Base-by-base conservation (phyloP, 2,888 invertebrate species). In the Bursaphelenchus okinawaensis region DNA sequence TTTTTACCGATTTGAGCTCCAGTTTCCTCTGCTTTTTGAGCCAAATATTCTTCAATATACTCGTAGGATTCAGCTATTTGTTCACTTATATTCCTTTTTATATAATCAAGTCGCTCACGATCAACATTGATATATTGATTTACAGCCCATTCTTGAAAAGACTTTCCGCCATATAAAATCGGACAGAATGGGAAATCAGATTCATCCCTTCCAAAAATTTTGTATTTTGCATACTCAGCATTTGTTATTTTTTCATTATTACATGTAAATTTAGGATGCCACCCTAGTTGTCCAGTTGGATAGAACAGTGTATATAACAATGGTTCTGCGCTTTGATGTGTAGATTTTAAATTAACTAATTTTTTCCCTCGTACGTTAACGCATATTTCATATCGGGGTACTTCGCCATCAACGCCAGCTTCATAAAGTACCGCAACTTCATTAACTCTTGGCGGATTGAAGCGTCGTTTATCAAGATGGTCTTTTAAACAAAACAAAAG, bases 401-500 rank as follows among this genome's bases (percentile, higher is more conserved):
- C 22, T 40, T 63, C 63, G 8, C 50, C 66, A 66, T 65, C 50
- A 4, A n/a, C 67, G 68, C 63, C 51, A 16, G 22, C 12, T 26
- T 64, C 62, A 22, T 59, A 63, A 1, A 66, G 31, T 0, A 66
- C 66, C 26, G 31, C 29, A 20, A 63, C 68, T 63, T 63, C 63
- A 63, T 63, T 63, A 66, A n/a, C 9, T 65, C 8, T 7, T 4
- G 63, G 63, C 23, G 50, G n/a, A 52, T 63, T 63, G 20, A 40
- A 66, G 22, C 65, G 24, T 68, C 55, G 28, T 28, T 66, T 26
- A 66, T 63, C 63, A n/a, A n/a, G n/a, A n/a, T n/a, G n/a, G n/a
- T n/a, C n/a, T n/a, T n/a, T n/a, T n/a, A n/a, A n/a, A n/a, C n/a
- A n/a, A n/a, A n/a, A n/a, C n/a, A n/a, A n/a, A n/a, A n/a, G n/a